phyloP scores from a whole-genome alignment of 2,888 invertebrate genomes.

The Tetrapedia diversipes region DNA sequence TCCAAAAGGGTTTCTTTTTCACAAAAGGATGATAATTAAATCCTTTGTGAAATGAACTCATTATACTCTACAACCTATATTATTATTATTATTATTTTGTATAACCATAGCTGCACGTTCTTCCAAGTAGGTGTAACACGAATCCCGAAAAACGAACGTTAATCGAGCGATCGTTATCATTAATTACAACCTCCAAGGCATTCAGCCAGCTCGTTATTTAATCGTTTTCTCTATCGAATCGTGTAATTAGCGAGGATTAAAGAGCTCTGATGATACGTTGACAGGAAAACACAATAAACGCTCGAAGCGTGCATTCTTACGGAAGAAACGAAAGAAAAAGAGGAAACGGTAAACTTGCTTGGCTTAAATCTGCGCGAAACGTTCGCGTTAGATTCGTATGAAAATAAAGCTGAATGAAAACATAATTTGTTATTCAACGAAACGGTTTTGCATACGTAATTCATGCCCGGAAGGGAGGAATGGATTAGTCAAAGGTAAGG shows the following conservation, averaged over 20 bases:
- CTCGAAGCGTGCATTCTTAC: neutral
- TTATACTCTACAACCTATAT: no score
- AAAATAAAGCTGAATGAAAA: neutral
- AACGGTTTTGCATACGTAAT: neutral
- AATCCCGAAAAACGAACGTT: constrained; percentile 17
- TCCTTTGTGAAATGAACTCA: neutral
- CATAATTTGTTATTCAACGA: neutral
- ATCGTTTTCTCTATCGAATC: constrained; percentile 12
- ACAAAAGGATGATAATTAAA: neutral
- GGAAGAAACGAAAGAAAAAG: neutral
- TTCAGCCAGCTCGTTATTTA: neutral
- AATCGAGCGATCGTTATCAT: constrained; percentile 24
- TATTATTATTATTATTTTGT: no score
- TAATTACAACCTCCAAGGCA: constrained; percentile 18
- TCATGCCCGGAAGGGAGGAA: neutral
- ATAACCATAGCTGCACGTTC: no score
- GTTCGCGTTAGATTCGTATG: neutral
- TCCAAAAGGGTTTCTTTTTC: no score
- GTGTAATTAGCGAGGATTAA: constrained; percentile 29
- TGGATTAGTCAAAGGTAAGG: neutral
- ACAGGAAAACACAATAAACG: constrained; percentile 1
- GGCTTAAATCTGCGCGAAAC: neutral
- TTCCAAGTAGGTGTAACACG: neutral
- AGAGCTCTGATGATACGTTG: constrained; percentile 9
- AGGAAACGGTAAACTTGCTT: neutral